A percentile compares a stretch with the other conserved stretches of the same genome.
Conservation (phyloP, 2,113 vertebrate genomes). For the Neomonachus schauinslandi region DNA sequence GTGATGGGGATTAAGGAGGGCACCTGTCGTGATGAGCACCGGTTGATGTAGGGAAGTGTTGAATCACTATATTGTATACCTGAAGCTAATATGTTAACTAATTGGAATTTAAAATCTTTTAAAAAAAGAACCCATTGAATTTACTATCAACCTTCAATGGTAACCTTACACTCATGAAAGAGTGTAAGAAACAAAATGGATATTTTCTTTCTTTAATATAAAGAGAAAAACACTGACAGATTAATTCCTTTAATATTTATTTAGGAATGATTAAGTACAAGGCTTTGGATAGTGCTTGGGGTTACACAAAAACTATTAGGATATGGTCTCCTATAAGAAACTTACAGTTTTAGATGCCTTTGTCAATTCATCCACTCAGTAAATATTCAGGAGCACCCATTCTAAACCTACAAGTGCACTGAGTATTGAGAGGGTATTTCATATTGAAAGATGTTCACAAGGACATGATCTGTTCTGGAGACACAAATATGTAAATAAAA, state of each 20-base stretch:
- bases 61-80: not conserved
- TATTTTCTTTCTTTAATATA: not conserved
- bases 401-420: not conserved
- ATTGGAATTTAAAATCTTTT: not conserved
- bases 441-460: not conserved
- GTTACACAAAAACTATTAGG: not conserved
- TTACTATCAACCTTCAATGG: not conserved
- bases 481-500: not conserved
- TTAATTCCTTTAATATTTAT: not conserved
- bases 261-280: not conserved
- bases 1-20: not conserved
- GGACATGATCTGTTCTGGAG: not conserved
- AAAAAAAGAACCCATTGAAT: not conserved
- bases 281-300: not conserved
- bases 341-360: not conserved
- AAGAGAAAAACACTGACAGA: not conserved
- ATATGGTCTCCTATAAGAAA: not conserved
- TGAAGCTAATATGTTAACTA: not conserved
- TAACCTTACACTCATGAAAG: not conserved
- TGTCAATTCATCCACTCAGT: not conserved
- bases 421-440: not conserved
- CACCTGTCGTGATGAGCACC: not conserved
- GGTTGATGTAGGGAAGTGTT: not conserved
- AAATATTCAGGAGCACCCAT: not conserved
- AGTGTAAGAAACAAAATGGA: not conserved